These are phyloP conservation scores for Syncerus caffer DNA, from an alignment of 2,797 vertebrate species.

Conservation along the genomic window DNA sequence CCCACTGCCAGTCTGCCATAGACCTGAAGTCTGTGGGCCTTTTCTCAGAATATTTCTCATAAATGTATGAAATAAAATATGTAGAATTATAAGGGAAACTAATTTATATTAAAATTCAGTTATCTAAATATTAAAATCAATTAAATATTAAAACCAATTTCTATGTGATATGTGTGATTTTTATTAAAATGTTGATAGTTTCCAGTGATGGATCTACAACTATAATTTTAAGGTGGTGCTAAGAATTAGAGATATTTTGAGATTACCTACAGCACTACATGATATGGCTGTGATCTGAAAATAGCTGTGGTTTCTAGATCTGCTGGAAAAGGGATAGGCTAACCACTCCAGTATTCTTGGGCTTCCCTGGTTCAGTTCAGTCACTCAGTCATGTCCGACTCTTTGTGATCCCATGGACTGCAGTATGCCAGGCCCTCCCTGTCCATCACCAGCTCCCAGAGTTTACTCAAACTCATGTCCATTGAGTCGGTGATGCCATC, in stretches of 20 bases:
- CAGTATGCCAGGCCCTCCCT: neutral
- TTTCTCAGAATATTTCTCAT: neutral
- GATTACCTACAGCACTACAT: neutral
- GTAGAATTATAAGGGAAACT: conserved; percentile 13
- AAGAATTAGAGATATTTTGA: neutral
- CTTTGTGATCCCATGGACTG: neutral
- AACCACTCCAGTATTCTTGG: neutral
- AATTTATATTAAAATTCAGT: conserved; percentile 42
- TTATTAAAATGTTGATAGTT: neutral
- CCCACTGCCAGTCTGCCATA: neutral
- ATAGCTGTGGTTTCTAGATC: neutral
- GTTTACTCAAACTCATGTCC: neutral
- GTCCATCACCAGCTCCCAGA: neutral
- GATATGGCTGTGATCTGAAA: neutral
- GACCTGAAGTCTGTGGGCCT: neutral
- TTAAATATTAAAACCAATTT: conserved; percentile 34
- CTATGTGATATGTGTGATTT: neutral
- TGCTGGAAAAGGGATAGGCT: neutral
- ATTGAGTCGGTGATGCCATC: neutral
- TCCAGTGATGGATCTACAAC: neutral
- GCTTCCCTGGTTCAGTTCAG: neutral
- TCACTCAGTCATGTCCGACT: neutral
- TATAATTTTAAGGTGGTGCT: neutral
- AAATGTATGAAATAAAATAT: neutral
- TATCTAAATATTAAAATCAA: conserved; percentile 21